These are phyloP conservation scores for Pristis pectinata DNA, from an alignment of 2,797 vertebrate genomes.

Conservation along the genomic window DNA sequence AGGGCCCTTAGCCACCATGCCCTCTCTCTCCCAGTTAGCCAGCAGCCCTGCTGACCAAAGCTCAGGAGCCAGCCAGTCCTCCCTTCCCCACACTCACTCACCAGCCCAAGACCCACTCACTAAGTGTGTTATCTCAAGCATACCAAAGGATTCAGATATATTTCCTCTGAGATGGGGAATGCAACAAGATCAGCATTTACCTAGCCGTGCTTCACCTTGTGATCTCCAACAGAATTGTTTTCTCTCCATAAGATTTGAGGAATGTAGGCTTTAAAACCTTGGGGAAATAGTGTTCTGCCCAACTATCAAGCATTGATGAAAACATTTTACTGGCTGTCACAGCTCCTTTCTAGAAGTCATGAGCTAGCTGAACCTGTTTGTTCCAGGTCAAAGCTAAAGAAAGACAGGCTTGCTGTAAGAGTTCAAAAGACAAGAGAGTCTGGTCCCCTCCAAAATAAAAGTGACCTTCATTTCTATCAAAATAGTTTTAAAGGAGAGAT, in stretches of 20 bases:
- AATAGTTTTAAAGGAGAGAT: background rate
- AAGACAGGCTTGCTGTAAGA: background rate
- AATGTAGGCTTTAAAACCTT: background rate
- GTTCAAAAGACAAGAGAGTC: background rate
- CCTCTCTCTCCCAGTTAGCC: too few species aligned
- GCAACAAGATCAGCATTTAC: background rate
- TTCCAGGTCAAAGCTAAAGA: constrained; percentile 17
- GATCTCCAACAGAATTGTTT: background rate
- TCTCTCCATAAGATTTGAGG: background rate
- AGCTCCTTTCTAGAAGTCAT: background rate
- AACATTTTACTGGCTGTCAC: background rate
- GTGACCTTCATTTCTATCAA: background rate
- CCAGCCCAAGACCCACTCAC: too few species aligned
- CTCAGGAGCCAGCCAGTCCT: too few species aligned
- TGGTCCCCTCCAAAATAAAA: background rate
- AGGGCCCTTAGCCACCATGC: too few species aligned
- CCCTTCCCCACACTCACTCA: too few species aligned
- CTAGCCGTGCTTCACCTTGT: background rate
- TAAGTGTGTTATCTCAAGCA: too few species aligned
- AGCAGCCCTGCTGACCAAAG: too few species aligned
- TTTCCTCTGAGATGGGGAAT: background rate
- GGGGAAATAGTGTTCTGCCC: background rate
- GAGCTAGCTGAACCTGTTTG: background rate
- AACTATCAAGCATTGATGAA: background rate
- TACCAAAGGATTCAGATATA: background rate